Evolutionary conservation across 53 echinoderm and acorn worm species (phyloP), one percentile per base, ranked within the genome.

Genomic region (Luidia sarsii): DNA sequence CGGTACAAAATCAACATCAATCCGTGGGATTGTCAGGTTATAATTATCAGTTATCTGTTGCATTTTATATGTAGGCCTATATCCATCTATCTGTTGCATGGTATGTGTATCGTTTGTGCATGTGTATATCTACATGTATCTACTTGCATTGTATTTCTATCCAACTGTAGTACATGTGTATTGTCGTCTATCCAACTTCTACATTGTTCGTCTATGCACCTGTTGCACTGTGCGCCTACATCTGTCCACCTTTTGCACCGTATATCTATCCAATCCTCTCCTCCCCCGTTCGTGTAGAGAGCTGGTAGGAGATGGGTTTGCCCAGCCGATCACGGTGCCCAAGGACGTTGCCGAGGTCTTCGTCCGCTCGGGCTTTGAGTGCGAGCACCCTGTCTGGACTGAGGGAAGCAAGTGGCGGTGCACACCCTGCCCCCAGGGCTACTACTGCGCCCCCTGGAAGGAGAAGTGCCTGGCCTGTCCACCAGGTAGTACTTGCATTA

Each of bases 371-470:
- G 71, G 71, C 7, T 52, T 71, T 22, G 9, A 20, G 1, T 70
- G 70, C 33, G 7, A 70, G 7, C 20, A 3, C 7, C 0, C 28
- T 1, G 1, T n/a, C 30, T 0, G 7, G 2, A 11, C 34, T 19
- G 18, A 7, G 6, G 6, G 11, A 6, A 11, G 11, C 41, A 41
- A 70, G 2, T 48, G 34, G 50, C 20, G 52, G 24, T 71, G 71
- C 36, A 52, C 52, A 53, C 71, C 71, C 2, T 71, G 71, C 22
- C 71, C 21, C 13, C 71, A 71, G 71, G 71, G 71, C 7, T 52
- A 22, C 53, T 71, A 34, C 31, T 51, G 71, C 24, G 9, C 31
- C 1, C 1, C 28, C 3, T 27, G 22, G 21, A 10, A 1, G 1
- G 29, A 20, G 10, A 20, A 0, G 7, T 71, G 71, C 27, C 7